Percentiles rank a stretch among this genome's conserved stretches.
Evolutionary conservation across 2,113 vertebrate species (phyloP).

Genomic region (Phoxinus phoxinus): DNA sequence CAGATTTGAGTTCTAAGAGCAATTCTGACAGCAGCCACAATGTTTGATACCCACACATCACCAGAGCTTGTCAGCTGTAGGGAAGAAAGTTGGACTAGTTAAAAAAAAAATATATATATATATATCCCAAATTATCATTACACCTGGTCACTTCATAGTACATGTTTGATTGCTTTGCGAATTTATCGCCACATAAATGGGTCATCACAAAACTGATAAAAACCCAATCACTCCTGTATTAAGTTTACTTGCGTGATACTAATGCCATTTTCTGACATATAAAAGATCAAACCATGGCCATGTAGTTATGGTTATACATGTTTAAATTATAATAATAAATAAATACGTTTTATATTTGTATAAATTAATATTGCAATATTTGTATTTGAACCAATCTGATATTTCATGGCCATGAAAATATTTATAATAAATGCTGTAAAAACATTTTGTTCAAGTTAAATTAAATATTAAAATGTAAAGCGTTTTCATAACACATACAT

Average conservation of each 20-base stretch:
- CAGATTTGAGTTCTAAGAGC: constrained; percentile 57
- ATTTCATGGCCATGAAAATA: neutral
- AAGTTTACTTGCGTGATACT: neutral
- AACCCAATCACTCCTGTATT: neutral
- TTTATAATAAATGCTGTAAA: neutral
- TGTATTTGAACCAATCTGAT: neutral
- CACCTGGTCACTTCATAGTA: neutral
- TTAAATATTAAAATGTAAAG: neutral
- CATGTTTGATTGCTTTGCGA: neutral
- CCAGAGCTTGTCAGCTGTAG: neutral
- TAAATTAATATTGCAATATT: neutral
- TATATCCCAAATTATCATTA: neutral
- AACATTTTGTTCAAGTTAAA: neutral
- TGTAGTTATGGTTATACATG: too few species aligned
- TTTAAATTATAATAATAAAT: too few species aligned
- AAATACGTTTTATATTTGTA: too few species aligned
- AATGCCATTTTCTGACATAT: neutral
- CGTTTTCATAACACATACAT: neutral
- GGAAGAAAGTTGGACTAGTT: neutral
- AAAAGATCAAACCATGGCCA: neutral
- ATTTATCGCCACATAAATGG: neutral
- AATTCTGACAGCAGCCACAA: constrained; percentile 43
- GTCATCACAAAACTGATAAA: neutral
- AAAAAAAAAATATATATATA: neutral
- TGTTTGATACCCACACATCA: neutral